Conservation (phyloP, 1,140 invertebrate species). For the Kradibia gibbosae region DNA sequence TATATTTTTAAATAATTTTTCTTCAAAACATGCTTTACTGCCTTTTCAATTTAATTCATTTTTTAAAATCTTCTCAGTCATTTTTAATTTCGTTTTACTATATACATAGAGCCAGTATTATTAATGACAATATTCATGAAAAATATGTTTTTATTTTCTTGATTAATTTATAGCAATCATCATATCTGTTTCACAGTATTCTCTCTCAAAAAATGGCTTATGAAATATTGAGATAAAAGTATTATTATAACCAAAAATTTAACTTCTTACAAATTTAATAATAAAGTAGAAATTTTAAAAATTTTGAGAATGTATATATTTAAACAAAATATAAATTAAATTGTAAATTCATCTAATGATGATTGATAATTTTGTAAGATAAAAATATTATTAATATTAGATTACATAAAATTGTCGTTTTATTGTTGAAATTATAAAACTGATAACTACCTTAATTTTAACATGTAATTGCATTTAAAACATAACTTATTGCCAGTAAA, state of each 20-base stretch:
- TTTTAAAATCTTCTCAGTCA: not conserved
- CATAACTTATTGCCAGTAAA: not conserved
- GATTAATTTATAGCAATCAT: not conserved
- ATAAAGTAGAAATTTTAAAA: not conserved
- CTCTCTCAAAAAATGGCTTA: not conserved
- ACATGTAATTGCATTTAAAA: constrained; percentile 7
- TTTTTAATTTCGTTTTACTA: not conserved
- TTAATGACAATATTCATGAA: not conserved
- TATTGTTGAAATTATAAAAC: constrained; percentile 10
- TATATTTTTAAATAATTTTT: too few relatives aligned
- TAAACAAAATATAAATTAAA: too few relatives aligned
- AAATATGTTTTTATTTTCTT: not conserved
- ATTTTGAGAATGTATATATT: too few relatives aligned
- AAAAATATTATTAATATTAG: constrained; percentile 21
- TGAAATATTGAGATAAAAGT: not conserved
- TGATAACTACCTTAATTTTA: not conserved
- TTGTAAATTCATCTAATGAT: not conserved
- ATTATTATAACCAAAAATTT: not conserved
- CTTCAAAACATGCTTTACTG: too few relatives aligned
- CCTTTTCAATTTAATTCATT: too few relatives aligned
- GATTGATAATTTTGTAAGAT: not conserved
- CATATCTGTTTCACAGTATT: not conserved
- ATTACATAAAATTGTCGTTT: constrained; percentile 17
- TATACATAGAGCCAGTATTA: not conserved
- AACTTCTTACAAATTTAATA: not conserved